Base-by-base conservation (phyloP, 1,140 invertebrate species). In the Melanaphis sacchari region DNA sequence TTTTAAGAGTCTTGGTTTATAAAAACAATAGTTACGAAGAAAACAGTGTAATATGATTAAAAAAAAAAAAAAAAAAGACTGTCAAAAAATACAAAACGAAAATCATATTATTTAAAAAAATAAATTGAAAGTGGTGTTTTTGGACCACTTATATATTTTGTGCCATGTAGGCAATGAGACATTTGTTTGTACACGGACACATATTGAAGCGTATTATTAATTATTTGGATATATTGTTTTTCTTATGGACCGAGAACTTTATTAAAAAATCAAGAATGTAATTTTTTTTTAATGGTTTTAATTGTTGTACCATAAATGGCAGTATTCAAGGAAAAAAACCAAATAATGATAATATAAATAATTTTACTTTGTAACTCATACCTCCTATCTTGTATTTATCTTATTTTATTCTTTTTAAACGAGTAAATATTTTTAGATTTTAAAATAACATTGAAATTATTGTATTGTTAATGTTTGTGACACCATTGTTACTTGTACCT, bases 1-100 rank as follows among this genome's bases (percentile, higher is more conserved):
- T 26, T 66, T 21, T 41, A 31, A 31, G 31, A 90, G 66, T 66
- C 89, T 90, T 66, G 31, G 89, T 66, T 54, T 90, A 40, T 90
- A 18, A 26, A 59, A 41, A 59, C 15, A 90, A 90, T 40, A 90
- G 40, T 31, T 26, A 38, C 9, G 36, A 38, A 40, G 22, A 40
- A 41, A 52, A 36, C 46, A 24, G 87, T 49, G 46, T 89, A 38
- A 2, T 49, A 89, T 38, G 18, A 52, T 31, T 2, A 52, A 21
- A 36, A 24, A 54, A 18, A 31, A 59, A 26, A 38, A 43, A 3
- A 49, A 49, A 49, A 21, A 18, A 2, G 46, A n/a, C n/a, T n/a
- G n/a, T n/a, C 46, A 40, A 31, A 31, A 90, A 38, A 54, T n/a
- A 8, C 18, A 54, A 26, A 22, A 15, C 18, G 15, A 88, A 26